These are phyloP conservation scores for Cyaniris semiargus DNA, from an alignment of 2,888 invertebrate species.

Conservation along the genomic window DNA sequence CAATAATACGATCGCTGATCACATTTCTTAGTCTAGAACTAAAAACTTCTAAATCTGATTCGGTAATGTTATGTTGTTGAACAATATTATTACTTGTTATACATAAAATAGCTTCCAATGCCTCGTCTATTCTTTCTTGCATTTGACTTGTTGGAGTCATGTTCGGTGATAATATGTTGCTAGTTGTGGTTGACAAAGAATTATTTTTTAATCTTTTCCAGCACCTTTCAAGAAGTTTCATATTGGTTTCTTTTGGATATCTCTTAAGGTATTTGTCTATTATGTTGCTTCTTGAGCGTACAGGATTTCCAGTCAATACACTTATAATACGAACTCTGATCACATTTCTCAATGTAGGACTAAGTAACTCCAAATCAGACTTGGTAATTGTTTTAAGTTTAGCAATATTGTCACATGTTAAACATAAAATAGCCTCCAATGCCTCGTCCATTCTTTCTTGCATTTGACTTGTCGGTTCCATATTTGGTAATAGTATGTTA, in stretches of 20 bases:
- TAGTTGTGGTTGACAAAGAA: neutral
- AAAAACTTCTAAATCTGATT: neutral
- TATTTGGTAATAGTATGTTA: neutral
- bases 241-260: conserved; percentile 54
- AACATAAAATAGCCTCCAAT: neutral
- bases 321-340: conserved; percentile 49
- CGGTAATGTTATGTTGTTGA: neutral
- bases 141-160: neutral
- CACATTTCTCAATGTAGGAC: neutral
- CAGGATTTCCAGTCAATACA: conserved; percentile 56
- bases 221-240: conserved; percentile 48
- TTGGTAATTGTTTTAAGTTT: neutral
- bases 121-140: neutral
- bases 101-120: neutral
- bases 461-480: neutral
- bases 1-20: conserved; percentile 49
- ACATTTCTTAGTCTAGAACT: neutral
- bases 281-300: conserved; percentile 49
- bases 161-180: neutral
- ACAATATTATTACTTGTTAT: neutral
- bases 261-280: conserved; percentile 53
- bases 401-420: neutral
- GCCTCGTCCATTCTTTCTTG: conserved; percentile 4
- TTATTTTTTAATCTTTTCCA: neutral
- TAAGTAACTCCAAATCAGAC: neutral